These are phyloP conservation scores for Pachycephala philippinensis DNA, from an alignment of 2,113 vertebrate species.

Conservation along the genomic window DNA sequence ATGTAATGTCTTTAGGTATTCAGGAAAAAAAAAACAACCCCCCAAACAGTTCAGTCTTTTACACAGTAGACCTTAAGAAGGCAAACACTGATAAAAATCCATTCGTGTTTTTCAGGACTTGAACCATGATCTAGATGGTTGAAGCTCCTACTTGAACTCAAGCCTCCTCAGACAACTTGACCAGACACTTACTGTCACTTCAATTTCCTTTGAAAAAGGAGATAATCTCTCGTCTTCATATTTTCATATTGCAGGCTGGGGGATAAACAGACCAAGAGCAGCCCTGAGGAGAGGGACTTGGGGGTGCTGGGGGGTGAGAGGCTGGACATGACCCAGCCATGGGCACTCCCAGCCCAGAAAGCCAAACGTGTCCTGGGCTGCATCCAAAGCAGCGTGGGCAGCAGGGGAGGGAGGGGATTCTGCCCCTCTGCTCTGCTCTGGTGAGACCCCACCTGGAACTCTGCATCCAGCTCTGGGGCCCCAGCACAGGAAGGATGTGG, in stretches of 20 bases:
- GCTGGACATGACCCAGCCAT: background rate
- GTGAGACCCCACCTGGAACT: background rate
- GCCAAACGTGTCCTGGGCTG: background rate
- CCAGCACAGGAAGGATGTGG: background rate
- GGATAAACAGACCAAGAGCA: rapidly evolving
- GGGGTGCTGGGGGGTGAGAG: background rate
- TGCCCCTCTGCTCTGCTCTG: background rate
- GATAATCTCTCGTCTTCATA: background rate
- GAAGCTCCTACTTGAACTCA: background rate
- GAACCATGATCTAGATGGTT: background rate
- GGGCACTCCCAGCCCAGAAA: background rate
- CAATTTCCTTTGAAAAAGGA: background rate
- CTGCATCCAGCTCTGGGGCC: background rate
- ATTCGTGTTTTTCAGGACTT: background rate
- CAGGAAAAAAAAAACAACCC: background rate
- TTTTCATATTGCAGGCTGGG: background rate
- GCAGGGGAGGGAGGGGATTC: background rate
- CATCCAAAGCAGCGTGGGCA: background rate
- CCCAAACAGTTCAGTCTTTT: background rate
- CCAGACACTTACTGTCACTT: background rate
- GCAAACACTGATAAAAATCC: background rate
- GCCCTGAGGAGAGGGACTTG: background rate
- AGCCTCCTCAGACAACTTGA: background rate
- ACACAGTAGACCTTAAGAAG: background rate
- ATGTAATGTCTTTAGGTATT: background rate